Evolutionary conservation across 2,888 invertebrate genomes (phyloP).

Genomic region (Teleogryllus oceanicus): DNA sequence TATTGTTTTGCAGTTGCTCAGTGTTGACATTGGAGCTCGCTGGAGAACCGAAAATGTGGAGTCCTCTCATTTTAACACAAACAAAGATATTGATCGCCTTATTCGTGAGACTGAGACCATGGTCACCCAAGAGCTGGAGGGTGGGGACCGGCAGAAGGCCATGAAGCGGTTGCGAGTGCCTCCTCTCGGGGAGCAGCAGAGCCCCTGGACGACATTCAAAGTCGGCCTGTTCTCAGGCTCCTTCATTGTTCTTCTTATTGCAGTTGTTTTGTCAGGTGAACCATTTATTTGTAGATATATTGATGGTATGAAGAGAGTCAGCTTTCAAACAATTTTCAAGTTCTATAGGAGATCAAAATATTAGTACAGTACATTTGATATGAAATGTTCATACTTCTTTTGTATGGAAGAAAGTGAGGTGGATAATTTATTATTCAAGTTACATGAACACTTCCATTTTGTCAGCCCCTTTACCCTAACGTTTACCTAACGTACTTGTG

Average conservation of each 20-base stretch:
- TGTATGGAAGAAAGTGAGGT: no score
- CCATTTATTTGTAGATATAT: neutral
- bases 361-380: no score
- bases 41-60: constrained; percentile 80
- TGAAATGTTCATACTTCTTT: no score
- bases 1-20: constrained; percentile 53
- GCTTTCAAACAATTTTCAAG: no score
- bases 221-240: constrained; percentile 81
- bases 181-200: constrained; percentile 78
- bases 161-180: constrained; percentile 85
- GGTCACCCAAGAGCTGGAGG: constrained; percentile 68
- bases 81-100: constrained; percentile 79
- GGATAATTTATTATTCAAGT: no score
- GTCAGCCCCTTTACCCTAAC: no score
- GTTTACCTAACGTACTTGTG: no score
- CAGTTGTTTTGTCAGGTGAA: constrained; percentile 67
- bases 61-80: constrained; percentile 76
- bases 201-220: constrained; percentile 79
- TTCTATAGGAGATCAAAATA: no score
- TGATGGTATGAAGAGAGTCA: no score
- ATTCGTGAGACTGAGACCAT: constrained; percentile 74
- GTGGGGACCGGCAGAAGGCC: constrained; percentile 76
- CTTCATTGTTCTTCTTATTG: constrained; percentile 69
- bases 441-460: no score
- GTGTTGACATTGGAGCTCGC: constrained; percentile 66